A percentile compares a stretch with the other conserved stretches of the same genome.
phyloP scores from a whole-genome alignment of 2,888 invertebrate genomes.

The Oligia latruncula region DNA sequence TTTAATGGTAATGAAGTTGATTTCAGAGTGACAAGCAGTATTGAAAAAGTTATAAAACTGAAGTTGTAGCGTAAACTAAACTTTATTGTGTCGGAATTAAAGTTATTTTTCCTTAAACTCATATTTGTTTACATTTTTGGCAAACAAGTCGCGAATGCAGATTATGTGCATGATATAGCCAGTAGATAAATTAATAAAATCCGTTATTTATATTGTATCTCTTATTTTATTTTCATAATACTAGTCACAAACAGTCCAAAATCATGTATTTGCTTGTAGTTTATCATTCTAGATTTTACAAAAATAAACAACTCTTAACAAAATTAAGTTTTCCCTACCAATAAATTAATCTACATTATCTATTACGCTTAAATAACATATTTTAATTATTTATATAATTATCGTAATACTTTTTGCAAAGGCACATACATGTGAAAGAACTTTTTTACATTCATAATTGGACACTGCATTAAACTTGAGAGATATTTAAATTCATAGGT shows the following conservation, averaged over 20 bases:
- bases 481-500: conserved; percentile 3
- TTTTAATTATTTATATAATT: conserved; percentile 42
- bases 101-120: too few species aligned
- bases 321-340: conserved; percentile 21
- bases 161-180: neutral
- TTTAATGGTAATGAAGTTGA: too few species aligned
- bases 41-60: too few species aligned
- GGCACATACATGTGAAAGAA: conserved; percentile 11
- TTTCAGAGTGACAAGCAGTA: too few species aligned
- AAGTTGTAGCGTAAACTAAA: too few species aligned
- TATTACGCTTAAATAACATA: conserved; percentile 13
- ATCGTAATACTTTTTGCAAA: conserved; percentile 17
- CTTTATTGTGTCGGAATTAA: too few species aligned
- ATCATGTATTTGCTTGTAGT: conserved; percentile 4
- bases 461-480: neutral
- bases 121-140: too few species aligned
- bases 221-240: conserved; percentile 22
- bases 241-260: conserved; percentile 20
- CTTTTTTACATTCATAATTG: neutral
- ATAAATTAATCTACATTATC: conserved; percentile 47
- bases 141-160: too few species aligned
- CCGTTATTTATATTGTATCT: neutral
- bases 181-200: conserved; percentile 2
- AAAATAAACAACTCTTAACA: conserved; percentile 17
- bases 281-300: conserved; percentile 11